These are phyloP conservation scores for Helicoverpa zea DNA, from an alignment of 1,140 invertebrate genomes.

Conservation along the genomic window DNA sequence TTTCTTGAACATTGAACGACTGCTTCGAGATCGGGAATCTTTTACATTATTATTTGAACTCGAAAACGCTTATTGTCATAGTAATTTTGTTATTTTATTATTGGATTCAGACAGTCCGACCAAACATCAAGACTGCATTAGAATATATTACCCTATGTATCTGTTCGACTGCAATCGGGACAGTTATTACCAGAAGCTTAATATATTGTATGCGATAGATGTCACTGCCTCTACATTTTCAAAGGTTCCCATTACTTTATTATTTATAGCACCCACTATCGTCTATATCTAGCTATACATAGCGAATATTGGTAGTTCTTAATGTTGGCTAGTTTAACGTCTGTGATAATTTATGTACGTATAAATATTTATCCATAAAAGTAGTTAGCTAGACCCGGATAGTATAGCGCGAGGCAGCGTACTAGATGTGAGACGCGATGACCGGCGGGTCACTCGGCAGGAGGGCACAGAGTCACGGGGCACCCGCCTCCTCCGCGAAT, in stretches of 20 bases:
- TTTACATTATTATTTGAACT: slow-evolving; percentile 53
- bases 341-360: slow-evolving; percentile 2
- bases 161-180: not conserved
- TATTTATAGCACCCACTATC: no score
- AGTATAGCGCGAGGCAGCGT: slow-evolving; percentile 54
- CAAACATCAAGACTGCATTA: not conserved
- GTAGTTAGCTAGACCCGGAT: slow-evolving; percentile 47
- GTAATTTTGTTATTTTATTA: slow-evolving; percentile 1
- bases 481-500: slow-evolving; percentile 55
- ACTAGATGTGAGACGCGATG: slow-evolving; percentile 67
- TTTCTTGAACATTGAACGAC: slow-evolving; percentile 76
- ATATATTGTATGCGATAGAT: not conserved
- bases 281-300: no score
- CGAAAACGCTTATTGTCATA: not conserved
- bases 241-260: not conserved
- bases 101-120: no score
- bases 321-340: not conserved
- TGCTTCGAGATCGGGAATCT: slow-evolving; percentile 62
- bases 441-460: slow-evolving; percentile 62
- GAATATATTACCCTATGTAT: not conserved
- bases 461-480: slow-evolving; percentile 56
- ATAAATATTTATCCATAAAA: slow-evolving; percentile 40
- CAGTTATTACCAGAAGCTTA: not conserved
- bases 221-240: not conserved
- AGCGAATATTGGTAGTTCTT: no score